Percentiles rank a stretch among this genome's conserved stretches.
Conservation (phyloP, 2,797 vertebrate species). For the Eremophila alpestris region DNA sequence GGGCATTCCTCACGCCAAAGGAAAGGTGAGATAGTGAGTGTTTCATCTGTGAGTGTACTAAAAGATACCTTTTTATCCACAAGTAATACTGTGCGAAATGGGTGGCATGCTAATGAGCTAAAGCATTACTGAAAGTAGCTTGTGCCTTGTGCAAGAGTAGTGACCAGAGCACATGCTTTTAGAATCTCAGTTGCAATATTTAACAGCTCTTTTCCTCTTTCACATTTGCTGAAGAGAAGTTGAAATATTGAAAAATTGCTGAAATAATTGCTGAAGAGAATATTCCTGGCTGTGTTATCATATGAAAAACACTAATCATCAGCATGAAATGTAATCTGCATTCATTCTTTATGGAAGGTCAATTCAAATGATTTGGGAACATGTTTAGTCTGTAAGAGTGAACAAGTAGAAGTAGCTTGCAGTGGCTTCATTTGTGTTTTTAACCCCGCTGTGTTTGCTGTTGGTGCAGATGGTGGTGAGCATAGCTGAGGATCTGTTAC, state of each 20-base stretch:
- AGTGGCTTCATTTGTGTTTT: not conserved
- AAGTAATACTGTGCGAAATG: not conserved
- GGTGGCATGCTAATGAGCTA: not conserved
- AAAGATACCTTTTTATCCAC: not conserved
- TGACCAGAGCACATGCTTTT: not conserved
- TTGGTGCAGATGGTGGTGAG: constrained; percentile 92
- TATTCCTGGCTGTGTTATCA: not conserved
- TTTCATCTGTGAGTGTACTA: not conserved
- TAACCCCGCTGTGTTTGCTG: not conserved
- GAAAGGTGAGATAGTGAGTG: constrained; percentile 83
- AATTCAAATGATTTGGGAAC: not conserved
- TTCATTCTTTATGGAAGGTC: not conserved
- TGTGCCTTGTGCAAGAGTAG: not conserved
- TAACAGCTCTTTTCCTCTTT: not conserved
- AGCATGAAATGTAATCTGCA: not conserved
- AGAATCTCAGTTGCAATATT: not conserved
- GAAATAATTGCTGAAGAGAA: not conserved
- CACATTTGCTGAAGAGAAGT: not conserved
- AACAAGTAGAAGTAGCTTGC: not conserved
- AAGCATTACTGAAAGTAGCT: not conserved
- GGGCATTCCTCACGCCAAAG: constrained; percentile 96
- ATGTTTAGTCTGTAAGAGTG: not conserved
- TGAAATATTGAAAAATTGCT: not conserved
- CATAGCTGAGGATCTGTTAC: constrained; percentile 95
- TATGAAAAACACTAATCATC: not conserved